phyloP scores from a whole-genome alignment of 2,113 vertebrate genomes.

The Pipra filicauda region DNA sequence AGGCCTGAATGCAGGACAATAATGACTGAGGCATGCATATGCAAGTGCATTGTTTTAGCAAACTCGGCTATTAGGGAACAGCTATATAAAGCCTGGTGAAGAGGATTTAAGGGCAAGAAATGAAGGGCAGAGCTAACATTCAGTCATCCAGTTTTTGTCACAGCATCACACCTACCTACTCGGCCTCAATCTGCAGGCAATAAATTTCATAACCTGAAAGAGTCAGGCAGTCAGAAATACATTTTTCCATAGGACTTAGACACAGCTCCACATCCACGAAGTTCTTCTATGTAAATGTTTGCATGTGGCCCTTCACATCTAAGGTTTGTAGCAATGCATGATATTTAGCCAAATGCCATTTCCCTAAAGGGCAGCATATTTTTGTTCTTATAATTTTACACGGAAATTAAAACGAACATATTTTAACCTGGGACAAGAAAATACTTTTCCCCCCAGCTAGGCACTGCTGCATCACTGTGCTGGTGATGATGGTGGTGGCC shows the following conservation, averaged over 20 bases:
- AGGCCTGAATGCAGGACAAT: background rate
- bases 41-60: background rate
- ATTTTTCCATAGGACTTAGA: background rate
- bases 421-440: conserved; percentile 35
- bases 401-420: conserved; percentile 22
- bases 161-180: background rate
- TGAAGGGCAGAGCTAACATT: background rate
- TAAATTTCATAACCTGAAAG: background rate
- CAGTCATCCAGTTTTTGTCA: background rate
- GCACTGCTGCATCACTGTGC: background rate
- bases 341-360: conserved; percentile 54
- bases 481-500: background rate
- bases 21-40: background rate
- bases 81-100: background rate
- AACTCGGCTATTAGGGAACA: background rate
- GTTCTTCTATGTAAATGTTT: conserved; percentile 4
- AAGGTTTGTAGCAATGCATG: conserved; percentile 8
- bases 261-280: background rate
- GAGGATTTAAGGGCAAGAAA: background rate
- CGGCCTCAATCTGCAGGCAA: background rate
- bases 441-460: background rate
- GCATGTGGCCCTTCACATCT: background rate
- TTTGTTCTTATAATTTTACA: conserved; percentile 23
- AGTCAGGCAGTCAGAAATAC: background rate
- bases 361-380: conserved; percentile 21